Percentiles rank a stretch among this genome's conserved stretches.
Evolutionary conservation across 92 coral and sea anemone species (phyloP).

Genomic region (Epizoanthus scotinus): DNA sequence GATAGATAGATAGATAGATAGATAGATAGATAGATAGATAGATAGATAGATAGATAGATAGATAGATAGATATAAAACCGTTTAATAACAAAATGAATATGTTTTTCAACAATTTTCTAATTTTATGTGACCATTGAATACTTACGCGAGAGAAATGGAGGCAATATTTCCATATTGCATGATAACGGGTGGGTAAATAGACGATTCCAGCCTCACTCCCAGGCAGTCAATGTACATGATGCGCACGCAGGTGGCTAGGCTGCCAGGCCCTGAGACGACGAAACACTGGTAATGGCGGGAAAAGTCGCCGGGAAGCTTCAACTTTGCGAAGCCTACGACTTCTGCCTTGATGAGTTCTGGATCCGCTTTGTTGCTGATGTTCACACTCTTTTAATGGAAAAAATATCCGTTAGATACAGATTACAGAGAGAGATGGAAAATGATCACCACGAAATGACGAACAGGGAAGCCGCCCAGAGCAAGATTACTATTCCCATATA

Average conservation of each 20-base stretch:
- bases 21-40: too few species aligned
- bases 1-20: too few species aligned
- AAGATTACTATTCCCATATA: too few species aligned
- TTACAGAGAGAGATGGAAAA: not conserved
- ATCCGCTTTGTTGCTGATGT: conserved; percentile 44
- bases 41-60: too few species aligned
- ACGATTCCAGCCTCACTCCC: conserved; percentile 9
- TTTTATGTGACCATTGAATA: not conserved
- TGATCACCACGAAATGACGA: too few species aligned
- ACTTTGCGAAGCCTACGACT: conserved; percentile 52
- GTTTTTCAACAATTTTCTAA: too few species aligned
- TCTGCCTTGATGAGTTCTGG: conserved; percentile 54
- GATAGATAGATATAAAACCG: too few species aligned
- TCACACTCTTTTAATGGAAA: conserved; percentile 40
- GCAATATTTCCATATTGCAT: conserved; percentile 22
- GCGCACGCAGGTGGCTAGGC: conserved; percentile 54
- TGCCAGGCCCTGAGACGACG: conserved; percentile 73
- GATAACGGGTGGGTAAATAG: not conserved
- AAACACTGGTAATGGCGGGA: conserved; percentile 71
- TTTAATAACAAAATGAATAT: too few species aligned
- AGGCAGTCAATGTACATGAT: conserved; percentile 51
- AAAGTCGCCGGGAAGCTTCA: conserved; percentile 74
- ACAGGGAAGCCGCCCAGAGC: too few species aligned
- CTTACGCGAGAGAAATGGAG: conserved; percentile 12
- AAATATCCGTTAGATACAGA: not conserved